phyloP scores from a whole-genome alignment of 2,113 vertebrate genomes.

The Halichoerus grypus region DNA sequence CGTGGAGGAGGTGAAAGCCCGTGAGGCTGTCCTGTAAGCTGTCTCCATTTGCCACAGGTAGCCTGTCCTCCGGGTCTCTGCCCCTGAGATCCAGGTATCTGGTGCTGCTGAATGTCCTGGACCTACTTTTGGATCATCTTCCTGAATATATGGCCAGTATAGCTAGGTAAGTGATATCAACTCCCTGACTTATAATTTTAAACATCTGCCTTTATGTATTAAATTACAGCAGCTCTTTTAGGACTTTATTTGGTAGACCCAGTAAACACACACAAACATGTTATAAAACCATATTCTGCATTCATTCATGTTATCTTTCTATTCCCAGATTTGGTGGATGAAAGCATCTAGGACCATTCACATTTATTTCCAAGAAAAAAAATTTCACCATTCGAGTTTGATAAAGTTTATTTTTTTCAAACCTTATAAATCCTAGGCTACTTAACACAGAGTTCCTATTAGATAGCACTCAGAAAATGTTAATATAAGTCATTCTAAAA shows the following conservation, averaged over 20 bases:
- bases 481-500: not conserved
- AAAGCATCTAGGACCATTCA: slow-evolving; percentile 5
- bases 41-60: slow-evolving; percentile 90
- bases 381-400: not conserved
- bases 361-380: slow-evolving; percentile 31
- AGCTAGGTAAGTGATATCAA: not conserved
- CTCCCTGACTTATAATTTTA: not conserved
- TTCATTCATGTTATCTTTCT: not conserved
- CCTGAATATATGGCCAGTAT: slow-evolving; percentile 85
- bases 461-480: not conserved
- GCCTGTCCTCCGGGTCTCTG: slow-evolving; percentile 90
- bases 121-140: slow-evolving; percentile 90
- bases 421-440: slow-evolving; percentile 5
- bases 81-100: slow-evolving; percentile 89
- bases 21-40: slow-evolving; percentile 91
- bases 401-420: slow-evolving; percentile 38
- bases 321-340: not conserved
- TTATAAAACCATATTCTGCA: not conserved
- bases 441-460: not conserved
- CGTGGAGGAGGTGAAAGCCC: slow-evolving; percentile 93
- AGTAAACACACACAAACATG: not conserved
- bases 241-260: not conserved
- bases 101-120: slow-evolving; percentile 88
- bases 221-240: not conserved
- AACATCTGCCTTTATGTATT: not conserved